A percentile compares a stretch with the other conserved stretches of the same genome.
These are phyloP conservation scores for Tiliacea aurago DNA, from an alignment of 2,888 invertebrate genomes.

Conservation along the genomic window DNA sequence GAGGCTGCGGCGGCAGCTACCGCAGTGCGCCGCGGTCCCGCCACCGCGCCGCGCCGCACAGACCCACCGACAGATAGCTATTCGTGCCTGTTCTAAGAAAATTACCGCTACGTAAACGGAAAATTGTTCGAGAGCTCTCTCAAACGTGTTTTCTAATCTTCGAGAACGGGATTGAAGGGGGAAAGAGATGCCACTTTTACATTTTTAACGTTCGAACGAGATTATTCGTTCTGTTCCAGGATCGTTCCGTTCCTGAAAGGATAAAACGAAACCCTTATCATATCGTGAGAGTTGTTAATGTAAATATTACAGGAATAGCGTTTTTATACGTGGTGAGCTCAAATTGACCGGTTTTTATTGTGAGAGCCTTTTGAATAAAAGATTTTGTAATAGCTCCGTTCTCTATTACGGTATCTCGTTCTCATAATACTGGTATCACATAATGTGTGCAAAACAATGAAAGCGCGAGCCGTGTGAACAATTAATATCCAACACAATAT, in stretches of 20 bases:
- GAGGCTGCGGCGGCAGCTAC: constrained; percentile 80
- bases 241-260: constrained; percentile 66
- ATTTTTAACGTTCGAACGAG: constrained; percentile 75
- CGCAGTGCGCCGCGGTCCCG: constrained; percentile 82
- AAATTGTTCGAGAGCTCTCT: constrained; percentile 86
- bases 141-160: constrained; percentile 88
- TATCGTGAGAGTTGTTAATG: constrained; percentile 62
- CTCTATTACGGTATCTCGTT: constrained; percentile 62
- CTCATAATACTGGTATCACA: constrained; percentile 66
- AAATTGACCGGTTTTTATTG: constrained; percentile 69
- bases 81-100: constrained; percentile 86
- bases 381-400: constrained; percentile 67
- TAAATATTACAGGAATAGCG: constrained; percentile 70
- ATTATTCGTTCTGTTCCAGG: constrained; percentile 70
- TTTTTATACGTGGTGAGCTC: constrained; percentile 65
- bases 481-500: constrained; percentile 86
- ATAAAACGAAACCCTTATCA: constrained; percentile 69
- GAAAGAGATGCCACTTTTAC: constrained; percentile 75
- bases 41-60: constrained; percentile 61
- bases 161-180: constrained; percentile 74
- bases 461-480: constrained; percentile 76
- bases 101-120: constrained; percentile 89
- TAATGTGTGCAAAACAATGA: constrained; percentile 73
- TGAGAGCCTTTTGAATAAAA: constrained; percentile 68
- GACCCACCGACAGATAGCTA: constrained; percentile 76